Evolutionary conservation across 92 coral and sea anemone species (phyloP), one percentile per base, ranked within the genome.

Genomic region (Pocillopora meandrina): DNA sequence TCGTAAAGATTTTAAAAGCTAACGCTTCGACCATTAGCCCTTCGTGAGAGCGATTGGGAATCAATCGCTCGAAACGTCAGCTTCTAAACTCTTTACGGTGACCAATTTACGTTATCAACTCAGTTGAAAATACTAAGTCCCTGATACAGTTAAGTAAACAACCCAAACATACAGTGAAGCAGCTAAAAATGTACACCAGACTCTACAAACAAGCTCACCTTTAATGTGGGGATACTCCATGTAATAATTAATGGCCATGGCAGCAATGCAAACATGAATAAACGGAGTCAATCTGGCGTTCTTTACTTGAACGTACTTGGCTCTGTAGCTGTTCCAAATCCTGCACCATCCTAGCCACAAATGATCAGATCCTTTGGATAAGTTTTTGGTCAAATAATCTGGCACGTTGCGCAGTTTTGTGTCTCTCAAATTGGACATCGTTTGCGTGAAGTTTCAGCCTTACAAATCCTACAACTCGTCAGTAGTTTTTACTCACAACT

Each of bases 231-330:
- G 82, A 69, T 94, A 94, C 73, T 94, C 98, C 76, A 94, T 90
- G 59, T 93, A 93, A 62, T 94, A 94, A 81, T 94, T 94, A 10
- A 94, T 60, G 76, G 92, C 98, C 23, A 91, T 83, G 79, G 98
- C 90, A 15, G 92, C 79, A 56, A 92, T 78, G 12, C 85, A 93
- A 82, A 87, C 90, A 85, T 94, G 98, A 84, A 93, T 87, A 76
- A 94, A 92, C 75, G 98, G 98, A 7, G 98, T 94, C 92, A 94
- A 64, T 42, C 90, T 92, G 61, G 98, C 95, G 72, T 94, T 94
- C 86, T 86, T 94, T 90, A 93, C 90, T 35, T 93, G 87, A 47
- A 94, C 93, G 77, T 94, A 94, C 87, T 94, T 94, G 79, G 90
- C 90, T 74, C 98, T 77, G 88, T 94, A 94, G 72, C 98, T 90